Evolutionary conservation across 2,797 vertebrate species (phyloP).

Genomic region (Bufotes viridis): DNA sequence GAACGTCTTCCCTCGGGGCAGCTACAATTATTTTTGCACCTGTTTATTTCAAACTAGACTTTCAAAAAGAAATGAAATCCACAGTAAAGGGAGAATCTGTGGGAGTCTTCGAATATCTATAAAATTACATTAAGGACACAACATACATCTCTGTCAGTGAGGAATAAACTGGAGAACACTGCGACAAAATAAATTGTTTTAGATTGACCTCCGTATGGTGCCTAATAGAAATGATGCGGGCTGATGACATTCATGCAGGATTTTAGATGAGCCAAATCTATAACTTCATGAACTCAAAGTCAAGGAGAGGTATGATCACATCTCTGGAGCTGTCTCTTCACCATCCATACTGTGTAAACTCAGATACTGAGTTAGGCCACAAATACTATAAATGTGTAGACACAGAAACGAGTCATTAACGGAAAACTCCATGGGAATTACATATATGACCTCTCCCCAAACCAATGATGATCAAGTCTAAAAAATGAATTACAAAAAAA

Average conservation of each 20-base stretch:
- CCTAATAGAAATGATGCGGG: constrained; percentile 33
- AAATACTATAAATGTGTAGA: background rate
- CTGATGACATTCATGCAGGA: constrained; percentile 7
- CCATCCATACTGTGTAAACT: background rate
- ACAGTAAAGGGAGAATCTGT: background rate
- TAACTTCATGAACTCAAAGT: constrained; percentile 43
- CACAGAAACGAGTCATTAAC: background rate
- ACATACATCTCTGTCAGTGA: constrained; percentile 14
- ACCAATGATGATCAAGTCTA: no score
- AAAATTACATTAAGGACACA: constrained; percentile 37
- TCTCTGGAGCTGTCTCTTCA: background rate
- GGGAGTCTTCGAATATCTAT: constrained; percentile 7
- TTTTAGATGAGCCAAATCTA: constrained; percentile 20
- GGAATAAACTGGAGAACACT: constrained; percentile 39
- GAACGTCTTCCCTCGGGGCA: background rate
- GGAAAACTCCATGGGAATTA: background rate
- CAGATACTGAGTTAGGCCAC: fast-evolving
- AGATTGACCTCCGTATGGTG: constrained; percentile 55
- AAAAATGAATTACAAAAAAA: no score
- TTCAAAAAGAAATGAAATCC: background rate
- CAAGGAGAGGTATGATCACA: background rate
- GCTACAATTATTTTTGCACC: constrained; percentile 1
- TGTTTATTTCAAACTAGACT: background rate
- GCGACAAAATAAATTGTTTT: constrained; percentile 44
- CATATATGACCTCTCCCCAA: no score